These are phyloP conservation scores for Epizoanthus fatuus DNA, from an alignment of 92 coral and sea anemone genomes.

Conservation along the genomic window DNA sequence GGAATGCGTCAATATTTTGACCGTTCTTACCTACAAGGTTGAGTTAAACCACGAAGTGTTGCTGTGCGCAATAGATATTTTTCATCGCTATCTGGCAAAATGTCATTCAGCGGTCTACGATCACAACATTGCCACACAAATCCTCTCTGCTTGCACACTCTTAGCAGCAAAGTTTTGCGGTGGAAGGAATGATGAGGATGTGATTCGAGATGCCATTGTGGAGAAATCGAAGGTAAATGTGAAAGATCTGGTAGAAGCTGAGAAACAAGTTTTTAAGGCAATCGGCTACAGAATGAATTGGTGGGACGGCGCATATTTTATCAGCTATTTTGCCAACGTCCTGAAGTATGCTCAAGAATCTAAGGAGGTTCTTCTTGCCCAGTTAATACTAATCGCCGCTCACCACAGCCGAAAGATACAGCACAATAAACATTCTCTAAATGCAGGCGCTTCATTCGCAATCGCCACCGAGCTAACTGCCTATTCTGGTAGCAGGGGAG, in stretches of 20 bases:
- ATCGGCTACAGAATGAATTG: constrained; percentile 9
- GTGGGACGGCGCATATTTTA: background rate
- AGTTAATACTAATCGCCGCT: background rate
- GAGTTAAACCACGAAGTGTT: background rate
- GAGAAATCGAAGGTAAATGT: background rate
- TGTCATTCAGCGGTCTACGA: background rate
- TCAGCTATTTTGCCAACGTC: too few relatives aligned
- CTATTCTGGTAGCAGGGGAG: background rate
- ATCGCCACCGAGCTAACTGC: constrained; percentile 7
- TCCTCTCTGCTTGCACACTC: constrained; percentile 7
- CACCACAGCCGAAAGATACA: constrained; percentile 6
- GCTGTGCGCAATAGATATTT: background rate
- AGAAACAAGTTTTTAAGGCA: background rate
- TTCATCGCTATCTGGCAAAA: background rate
- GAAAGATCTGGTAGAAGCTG: constrained; percentile 13
- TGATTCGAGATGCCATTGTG: background rate
- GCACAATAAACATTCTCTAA: background rate
- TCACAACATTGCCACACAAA: background rate
- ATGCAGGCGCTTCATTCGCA: background rate
- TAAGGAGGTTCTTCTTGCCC: too few relatives aligned
- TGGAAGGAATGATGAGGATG: background rate
- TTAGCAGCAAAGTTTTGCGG: constrained; percentile 12
- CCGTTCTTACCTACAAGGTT: too few relatives aligned
- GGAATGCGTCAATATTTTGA: too few relatives aligned
- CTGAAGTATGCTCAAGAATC: too few relatives aligned